A percentile compares a stretch with the other conserved stretches of the same genome.
Conservation (phyloP, 2,113 vertebrate species). For the Stercorarius parasiticus region DNA sequence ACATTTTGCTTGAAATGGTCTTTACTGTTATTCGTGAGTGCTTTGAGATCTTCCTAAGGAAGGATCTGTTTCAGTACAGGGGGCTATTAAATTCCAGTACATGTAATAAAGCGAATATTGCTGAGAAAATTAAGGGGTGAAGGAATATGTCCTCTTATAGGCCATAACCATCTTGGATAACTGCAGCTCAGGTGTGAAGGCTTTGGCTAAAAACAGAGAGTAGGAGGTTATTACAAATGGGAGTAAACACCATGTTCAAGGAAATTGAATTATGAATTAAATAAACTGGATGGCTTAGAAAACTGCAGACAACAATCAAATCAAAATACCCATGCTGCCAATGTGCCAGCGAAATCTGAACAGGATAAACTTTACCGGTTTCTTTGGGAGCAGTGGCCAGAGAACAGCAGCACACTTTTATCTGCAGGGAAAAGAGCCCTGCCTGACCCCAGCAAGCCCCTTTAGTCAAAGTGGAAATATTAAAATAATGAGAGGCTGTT, state of each 20-base stretch:
- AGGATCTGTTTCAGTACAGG: background rate
- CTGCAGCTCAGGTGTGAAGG: slow-evolving; percentile 3
- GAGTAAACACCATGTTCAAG: background rate
- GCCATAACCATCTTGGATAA: background rate
- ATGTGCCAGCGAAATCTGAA: background rate
- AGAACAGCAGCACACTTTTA: background rate
- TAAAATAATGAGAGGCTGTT: background rate
- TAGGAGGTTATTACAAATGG: background rate
- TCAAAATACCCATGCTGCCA: background rate
- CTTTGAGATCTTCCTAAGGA: slow-evolving; percentile 23
- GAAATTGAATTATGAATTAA: slow-evolving; percentile 41
- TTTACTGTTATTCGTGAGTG: background rate
- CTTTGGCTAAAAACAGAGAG: background rate
- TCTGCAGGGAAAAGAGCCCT: background rate
- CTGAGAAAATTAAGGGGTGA: background rate
- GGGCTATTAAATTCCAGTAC: slow-evolving; percentile 1
- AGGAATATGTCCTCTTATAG: background rate
- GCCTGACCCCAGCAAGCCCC: background rate
- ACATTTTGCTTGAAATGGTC: background rate
- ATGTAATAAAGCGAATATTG: slow-evolving; percentile 4
- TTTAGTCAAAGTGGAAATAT: background rate
- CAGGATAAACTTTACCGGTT: background rate
- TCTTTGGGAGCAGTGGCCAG: background rate
- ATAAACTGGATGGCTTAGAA: background rate
- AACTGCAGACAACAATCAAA: background rate